Evolutionary conservation across 2,888 invertebrate species (phyloP), one percentile per base, ranked within the genome.

Genomic region (Saturnia pavonia): DNA sequence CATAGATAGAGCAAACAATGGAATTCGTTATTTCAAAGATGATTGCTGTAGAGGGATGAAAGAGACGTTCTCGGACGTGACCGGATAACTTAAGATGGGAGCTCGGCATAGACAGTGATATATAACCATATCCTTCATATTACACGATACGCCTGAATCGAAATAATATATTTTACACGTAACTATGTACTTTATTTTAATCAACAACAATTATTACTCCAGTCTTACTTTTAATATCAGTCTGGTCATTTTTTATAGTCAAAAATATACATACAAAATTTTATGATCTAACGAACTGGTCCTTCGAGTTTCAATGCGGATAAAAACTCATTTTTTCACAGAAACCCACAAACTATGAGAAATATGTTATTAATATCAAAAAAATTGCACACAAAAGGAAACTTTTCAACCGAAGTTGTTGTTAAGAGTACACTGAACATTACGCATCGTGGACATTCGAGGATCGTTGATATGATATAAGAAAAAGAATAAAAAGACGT

Each of bases 11-110:
- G 75, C 74, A 78, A 81, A 84, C 82, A 85, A 85, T 84, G 83
- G 83, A 84, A 84, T 85, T 83, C 80, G 76, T 81, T 84, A 83
- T 80, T 79, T 79, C 42, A 78, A 77, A 76, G 79, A 83, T 82
- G 80, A 87, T 84, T 81, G 85, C 82, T 79, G 79, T 81, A 77
- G 75, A 78, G 80, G 79, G 79, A 75, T 75, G 80, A 77, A 72
- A 75, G 77, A 78, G 77, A 75, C 75, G 72, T 60, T 73, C 68
- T 74, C 69, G 65, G 72, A 86, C 88, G 89, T 89, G 89, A 84
- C 77, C 71, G 71, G 60, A 14, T 40, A 66, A 67, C 48, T 34
- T 43, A 71, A 71, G 68, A 68, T 25, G 68, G 51, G 48, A 68
- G 60, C 68, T 67, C 71, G 22, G 43, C 40, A 27, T 48, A 54